Conservation (phyloP, 2,113 vertebrate species). For the Orcinus orca region DNA sequence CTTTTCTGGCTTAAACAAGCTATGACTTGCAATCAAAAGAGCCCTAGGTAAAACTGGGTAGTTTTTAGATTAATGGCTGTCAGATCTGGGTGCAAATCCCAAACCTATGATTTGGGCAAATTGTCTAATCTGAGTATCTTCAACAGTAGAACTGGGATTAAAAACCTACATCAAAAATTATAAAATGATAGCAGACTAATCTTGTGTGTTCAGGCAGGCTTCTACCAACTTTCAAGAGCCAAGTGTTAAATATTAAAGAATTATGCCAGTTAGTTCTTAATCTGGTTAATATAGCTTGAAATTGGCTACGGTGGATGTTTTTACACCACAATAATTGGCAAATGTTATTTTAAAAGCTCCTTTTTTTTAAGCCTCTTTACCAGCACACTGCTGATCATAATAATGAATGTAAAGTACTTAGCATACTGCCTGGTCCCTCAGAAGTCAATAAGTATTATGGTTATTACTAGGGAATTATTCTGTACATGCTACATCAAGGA, state of each 20-base stretch:
- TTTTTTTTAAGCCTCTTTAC: background rate
- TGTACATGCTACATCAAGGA: background rate
- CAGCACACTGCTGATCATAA: background rate
- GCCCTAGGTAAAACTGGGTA: too few relatives aligned
- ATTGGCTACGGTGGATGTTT: background rate
- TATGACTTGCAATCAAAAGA: too few relatives aligned
- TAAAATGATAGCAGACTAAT: background rate
- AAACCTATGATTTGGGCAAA: background rate
- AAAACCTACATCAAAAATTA: background rate
- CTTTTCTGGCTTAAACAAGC: too few relatives aligned
- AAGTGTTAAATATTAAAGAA: background rate
- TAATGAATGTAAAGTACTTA: background rate
- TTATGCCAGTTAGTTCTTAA: background rate
- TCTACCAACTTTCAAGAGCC: background rate
- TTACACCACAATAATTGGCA: background rate
- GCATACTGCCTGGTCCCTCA: background rate
- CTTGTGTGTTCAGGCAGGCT: background rate
- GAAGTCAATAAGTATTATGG: background rate
- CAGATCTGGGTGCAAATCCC: too few relatives aligned
- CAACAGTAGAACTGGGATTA: background rate
- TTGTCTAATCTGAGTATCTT: background rate
- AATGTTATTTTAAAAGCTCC: background rate
- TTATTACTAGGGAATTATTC: slow-evolving; percentile 24
- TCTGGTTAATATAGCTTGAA: background rate
- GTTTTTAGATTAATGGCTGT: too few relatives aligned